Conservation (phyloP, 2,888 invertebrate genomes). For the Kuschelorhynchus macadamiae region DNA sequence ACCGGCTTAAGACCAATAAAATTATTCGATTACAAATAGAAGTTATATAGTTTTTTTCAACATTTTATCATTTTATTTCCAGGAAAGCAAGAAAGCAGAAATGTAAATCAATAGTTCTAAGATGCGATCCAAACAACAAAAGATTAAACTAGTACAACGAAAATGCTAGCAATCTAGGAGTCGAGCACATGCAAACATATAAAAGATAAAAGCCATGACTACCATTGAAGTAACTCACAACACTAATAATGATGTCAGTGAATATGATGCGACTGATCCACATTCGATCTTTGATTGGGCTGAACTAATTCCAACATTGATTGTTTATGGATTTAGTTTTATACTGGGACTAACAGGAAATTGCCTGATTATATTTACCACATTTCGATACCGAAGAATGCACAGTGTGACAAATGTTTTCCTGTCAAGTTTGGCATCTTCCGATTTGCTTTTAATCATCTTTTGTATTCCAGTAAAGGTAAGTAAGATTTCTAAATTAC, state of each 20-base stretch:
- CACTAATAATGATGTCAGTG: slow-evolving; percentile 15
- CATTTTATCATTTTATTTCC: too few relatives aligned
- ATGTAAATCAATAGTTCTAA: too few relatives aligned
- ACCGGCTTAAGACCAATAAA: too few relatives aligned
- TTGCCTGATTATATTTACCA: slow-evolving; percentile 72
- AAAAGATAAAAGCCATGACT: slow-evolving; percentile 10
- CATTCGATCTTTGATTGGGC: slow-evolving; percentile 70
- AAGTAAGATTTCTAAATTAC: slow-evolving; percentile 54
- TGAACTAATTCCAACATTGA: slow-evolving; percentile 72
- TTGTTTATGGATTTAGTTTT: slow-evolving; percentile 75
- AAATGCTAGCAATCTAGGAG: too few relatives aligned
- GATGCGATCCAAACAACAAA: too few relatives aligned
- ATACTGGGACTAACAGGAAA: slow-evolving; percentile 75
- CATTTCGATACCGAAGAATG: slow-evolving; percentile 72
- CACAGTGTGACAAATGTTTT: slow-evolving; percentile 78
- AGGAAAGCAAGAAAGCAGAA: too few relatives aligned
- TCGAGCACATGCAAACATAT: too few relatives aligned
- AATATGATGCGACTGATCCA: slow-evolving; percentile 61
- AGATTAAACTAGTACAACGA: too few relatives aligned
- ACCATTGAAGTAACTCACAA: slow-evolving; percentile 16
- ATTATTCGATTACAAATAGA: too few relatives aligned
- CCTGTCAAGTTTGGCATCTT: slow-evolving; percentile 77
- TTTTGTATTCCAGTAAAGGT: slow-evolving; percentile 83
- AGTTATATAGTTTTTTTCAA: too few relatives aligned
- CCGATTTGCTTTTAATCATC: slow-evolving; percentile 78